Base-by-base conservation (phyloP, 2,888 invertebrate genomes). In the Tortrix viridana region DNA sequence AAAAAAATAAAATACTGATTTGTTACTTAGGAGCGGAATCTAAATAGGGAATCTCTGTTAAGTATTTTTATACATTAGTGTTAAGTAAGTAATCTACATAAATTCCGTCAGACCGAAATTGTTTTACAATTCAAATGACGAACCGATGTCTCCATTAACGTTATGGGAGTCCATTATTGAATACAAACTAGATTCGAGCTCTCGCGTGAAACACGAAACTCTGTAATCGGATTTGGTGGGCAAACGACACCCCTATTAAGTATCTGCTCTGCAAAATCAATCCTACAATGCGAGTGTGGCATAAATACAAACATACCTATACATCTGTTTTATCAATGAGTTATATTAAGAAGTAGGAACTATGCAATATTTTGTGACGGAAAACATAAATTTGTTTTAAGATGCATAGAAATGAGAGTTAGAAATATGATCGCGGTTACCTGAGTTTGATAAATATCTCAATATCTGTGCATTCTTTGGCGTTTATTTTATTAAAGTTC, bases 181-280 rank as follows among this genome's bases (percentile, higher is more conserved):
- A 57, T 60, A 66, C 66, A 58, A 67, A 71, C 69, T 71, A 67
- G 69, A 69, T 68, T 74, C 73, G 69, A 68, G 67, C 64, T 58
- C 57, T 71, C 65, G 54, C 59, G 38, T 62, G 75, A 70, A 74
- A 77, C 69, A 62, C 59, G 71, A 77, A 65, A 71, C 74, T 68
- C 61, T 14, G 63, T 79, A 79, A 81, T 79, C 77, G 72, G 73
- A 76, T 81, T 77, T 71, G 71, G 71, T 65, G 50, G 66, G 71
- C 65, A 71, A 77, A 74, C 70, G 75, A 79, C 77, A 79, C 80
- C 77, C 69, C 74, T 72, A 73, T 76, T 74, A 75, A 74, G 70
- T 63, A 49, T 65, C 64, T 65, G 69, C 66, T 61, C 63, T 59
- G 69, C 67, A 60, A 72, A 69, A 60, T 59, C 64, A 38, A 59